These are phyloP conservation scores for Cairina moschata DNA, from an alignment of 2,113 vertebrate species.

Conservation along the genomic window DNA sequence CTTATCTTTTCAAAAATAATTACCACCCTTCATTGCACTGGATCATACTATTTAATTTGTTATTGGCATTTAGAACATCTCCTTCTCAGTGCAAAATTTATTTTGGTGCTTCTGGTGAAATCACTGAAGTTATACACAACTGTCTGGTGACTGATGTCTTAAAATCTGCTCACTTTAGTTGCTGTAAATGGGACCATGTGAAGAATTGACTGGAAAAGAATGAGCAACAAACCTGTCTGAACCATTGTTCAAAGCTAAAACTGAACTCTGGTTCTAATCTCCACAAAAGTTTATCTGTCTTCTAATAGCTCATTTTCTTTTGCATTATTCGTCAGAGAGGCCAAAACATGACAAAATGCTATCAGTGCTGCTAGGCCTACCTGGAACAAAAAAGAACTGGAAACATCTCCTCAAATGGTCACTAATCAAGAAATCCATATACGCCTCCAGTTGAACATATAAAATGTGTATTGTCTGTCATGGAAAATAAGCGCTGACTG, in stretches of 20 bases:
- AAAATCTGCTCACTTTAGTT: not conserved
- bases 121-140: not conserved
- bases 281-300: not conserved
- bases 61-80: constrained; percentile 35
- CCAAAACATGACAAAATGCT: not conserved
- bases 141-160: not conserved
- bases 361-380: not conserved
- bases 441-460: not conserved
- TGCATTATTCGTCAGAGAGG: not conserved
- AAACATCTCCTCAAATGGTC: not conserved
- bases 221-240: not conserved
- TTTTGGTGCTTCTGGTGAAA: not conserved
- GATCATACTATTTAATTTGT: not conserved
- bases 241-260: not conserved
- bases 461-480: not conserved
- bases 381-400: not conserved
- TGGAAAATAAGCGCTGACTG: not conserved
- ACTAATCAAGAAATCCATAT: not conserved
- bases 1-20: constrained; percentile 26
- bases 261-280: not conserved
- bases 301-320: not conserved
- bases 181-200: not conserved
- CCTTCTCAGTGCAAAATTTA: not conserved
- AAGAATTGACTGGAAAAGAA: not conserved
- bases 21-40: not conserved